Evolutionary conservation across 35 echinoderm and acorn worm species (phyloP).

Genomic region (Diadema setosum): DNA sequence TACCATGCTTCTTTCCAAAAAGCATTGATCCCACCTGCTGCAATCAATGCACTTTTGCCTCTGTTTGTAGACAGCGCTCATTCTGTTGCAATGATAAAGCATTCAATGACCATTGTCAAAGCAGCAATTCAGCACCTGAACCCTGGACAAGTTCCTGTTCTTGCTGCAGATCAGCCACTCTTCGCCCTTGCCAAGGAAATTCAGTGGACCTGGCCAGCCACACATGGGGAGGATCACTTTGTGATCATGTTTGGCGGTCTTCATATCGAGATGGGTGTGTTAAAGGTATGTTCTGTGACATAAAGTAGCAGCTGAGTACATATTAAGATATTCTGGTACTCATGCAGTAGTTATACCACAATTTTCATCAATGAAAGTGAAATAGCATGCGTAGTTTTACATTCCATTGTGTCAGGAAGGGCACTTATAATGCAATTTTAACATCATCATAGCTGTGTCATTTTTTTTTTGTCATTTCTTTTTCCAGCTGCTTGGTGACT

Average conservation of each 20-base stretch:
- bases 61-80: constrained; percentile 58
- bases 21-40: background rate
- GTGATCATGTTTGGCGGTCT: constrained; percentile 52
- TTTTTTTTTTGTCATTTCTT: background rate
- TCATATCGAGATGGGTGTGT: constrained; percentile 35
- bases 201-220: constrained; percentile 29
- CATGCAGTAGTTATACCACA: too few species aligned
- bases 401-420: too few species aligned
- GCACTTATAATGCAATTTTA: too few species aligned
- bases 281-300: too few species aligned
- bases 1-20: background rate
- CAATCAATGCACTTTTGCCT: constrained; percentile 1
- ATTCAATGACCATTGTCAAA: constrained; percentile 29
- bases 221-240: constrained; percentile 10
- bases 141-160: constrained; percentile 51
- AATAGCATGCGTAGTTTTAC: too few species aligned
- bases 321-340: too few species aligned
- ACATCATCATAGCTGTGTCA: background rate
- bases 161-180: constrained; percentile 30
- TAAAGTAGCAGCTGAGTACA: too few species aligned
- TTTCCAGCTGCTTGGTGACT: constrained; percentile 24
- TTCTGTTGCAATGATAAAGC: constrained; percentile 54
- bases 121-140: constrained; percentile 6
- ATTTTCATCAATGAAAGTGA: too few species aligned
- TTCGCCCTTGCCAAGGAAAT: constrained; percentile 45